Base-by-base conservation (phyloP, 2,888 invertebrate species). In the Maniola hyperantus region DNA sequence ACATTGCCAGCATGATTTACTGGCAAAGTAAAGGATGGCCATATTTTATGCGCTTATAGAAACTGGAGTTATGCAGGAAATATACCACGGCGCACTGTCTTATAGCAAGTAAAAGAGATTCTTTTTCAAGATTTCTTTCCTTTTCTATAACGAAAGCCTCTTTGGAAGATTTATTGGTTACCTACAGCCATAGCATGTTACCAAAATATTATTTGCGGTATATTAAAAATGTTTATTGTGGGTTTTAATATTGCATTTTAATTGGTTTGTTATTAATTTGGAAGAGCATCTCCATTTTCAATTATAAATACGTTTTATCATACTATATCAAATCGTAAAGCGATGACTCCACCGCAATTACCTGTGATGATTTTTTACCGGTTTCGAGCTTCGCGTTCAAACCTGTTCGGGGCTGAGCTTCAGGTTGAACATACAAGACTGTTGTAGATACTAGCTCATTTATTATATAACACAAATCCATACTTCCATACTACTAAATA, bases 351-450 rank as follows among this genome's bases (percentile, higher is more conserved):
- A 83, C 84, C 76, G 84, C 91, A 90, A 91, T 91, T 89, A 86
- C 83, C 81, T 81, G 82, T 83, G 87, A 88, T 87, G 83, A 84
- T 88, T 90, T 91, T 89, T 90, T 88, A 87, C 87, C 86, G 86
- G 87, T 87, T 88, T 83, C 84, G 77, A 84, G 85, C 83, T 83
- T 81, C 84, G 82, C 82, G 82, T 85, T 83, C 76, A 72, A 91
- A 91, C 91, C 91, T 85, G 91, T 91, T 91, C 83, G 82, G 77
- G 77, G 83, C 80, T 67, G 80, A 85, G 84, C 85, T 84, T 83
- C 82, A 87, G 85, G 88, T 51, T 66, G 62, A 64, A 64, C 66
- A 67, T 62, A 61, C 62, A 67, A 63, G 46, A 63, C 63, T 71
- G 77, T 76, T 78, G 63, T 63, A 44, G 46, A 26, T 36, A 18